phyloP scores from a whole-genome alignment of 2,888 invertebrate genomes.

The Xylota sylvarum region DNA sequence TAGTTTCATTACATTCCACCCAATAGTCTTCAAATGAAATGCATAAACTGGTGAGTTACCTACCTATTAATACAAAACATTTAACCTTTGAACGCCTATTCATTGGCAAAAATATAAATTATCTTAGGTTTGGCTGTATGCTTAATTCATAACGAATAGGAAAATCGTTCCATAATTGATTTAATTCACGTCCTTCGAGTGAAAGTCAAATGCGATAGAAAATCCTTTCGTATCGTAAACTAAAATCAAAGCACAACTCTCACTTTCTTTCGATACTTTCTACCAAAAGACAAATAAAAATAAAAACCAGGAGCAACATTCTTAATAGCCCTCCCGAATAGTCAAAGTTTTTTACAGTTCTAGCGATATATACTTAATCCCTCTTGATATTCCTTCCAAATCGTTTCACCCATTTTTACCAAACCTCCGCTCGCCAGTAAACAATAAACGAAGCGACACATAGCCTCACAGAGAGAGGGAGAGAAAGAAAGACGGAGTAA shows the following conservation, averaged over 20 bases:
- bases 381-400: slow-evolving; percentile 43
- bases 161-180: not conserved
- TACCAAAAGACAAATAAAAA: slow-evolving; percentile 14
- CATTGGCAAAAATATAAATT: too few relatives aligned
- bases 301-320: not conserved
- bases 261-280: slow-evolving; percentile 32
- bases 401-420: slow-evolving; percentile 43
- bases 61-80: too few relatives aligned
- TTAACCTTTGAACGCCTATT: too few relatives aligned
- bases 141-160: not conserved
- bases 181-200: not conserved
- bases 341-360: slow-evolving; percentile 41
- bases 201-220: slow-evolving; percentile 16
- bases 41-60: too few relatives aligned
- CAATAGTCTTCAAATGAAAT: too few relatives aligned
- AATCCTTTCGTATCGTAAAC: slow-evolving; percentile 4
- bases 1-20: too few relatives aligned
- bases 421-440: slow-evolving; percentile 4
- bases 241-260: slow-evolving; percentile 34
- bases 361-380: slow-evolving; percentile 5
- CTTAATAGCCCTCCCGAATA: slow-evolving; percentile 23
- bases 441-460: slow-evolving; percentile 38
- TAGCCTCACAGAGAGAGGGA: not conserved
- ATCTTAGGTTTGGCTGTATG: not conserved
- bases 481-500: not conserved